Percentiles rank a stretch among this genome's conserved stretches.
phyloP scores from a whole-genome alignment of 2,113 vertebrate species.

The Dromiciops gliroides region DNA sequence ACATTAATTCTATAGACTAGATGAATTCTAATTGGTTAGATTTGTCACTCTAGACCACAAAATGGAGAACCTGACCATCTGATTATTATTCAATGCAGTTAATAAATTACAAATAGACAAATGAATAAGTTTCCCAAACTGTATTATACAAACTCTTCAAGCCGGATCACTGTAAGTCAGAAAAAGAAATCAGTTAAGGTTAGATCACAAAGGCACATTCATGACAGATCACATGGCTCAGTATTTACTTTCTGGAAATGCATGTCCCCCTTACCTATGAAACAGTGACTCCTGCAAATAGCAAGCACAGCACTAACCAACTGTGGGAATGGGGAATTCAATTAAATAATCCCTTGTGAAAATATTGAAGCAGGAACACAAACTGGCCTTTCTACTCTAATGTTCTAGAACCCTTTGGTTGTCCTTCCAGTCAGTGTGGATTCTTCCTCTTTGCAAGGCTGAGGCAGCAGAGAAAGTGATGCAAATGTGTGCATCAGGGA shows the following conservation, averaged over 20 bases:
- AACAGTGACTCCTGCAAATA: constrained; percentile 74
- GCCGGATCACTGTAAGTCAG: constrained; percentile 78
- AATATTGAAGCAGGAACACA: constrained; percentile 78
- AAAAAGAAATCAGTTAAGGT: constrained; percentile 75
- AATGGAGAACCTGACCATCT: constrained; percentile 38
- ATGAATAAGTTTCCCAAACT: constrained; percentile 64
- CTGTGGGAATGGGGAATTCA: constrained; percentile 72
- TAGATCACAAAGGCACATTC: constrained; percentile 63
- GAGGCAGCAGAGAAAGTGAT: constrained; percentile 68
- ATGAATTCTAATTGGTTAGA: constrained; percentile 54
- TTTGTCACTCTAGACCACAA: constrained; percentile 42
- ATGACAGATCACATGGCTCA: constrained; percentile 69
- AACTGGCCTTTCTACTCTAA: constrained; percentile 66
- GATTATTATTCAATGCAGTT: constrained; percentile 55
- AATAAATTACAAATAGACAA: constrained; percentile 63
- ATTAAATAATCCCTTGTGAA: constrained; percentile 77
- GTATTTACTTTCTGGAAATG: constrained; percentile 74
- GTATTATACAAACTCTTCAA: constrained; percentile 78
- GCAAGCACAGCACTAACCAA: constrained; percentile 68
- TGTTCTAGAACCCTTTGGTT: constrained; percentile 68
- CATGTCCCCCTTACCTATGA: constrained; percentile 77
- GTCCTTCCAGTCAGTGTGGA: constrained; percentile 77
- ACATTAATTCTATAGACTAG: constrained; percentile 30
- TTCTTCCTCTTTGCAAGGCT: constrained; percentile 72
- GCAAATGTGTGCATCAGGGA: constrained; percentile 70